Evolutionary conservation across 1,140 invertebrate species (phyloP), one percentile per base, ranked within the genome.

Genomic region (Heliconius nattereri): DNA sequence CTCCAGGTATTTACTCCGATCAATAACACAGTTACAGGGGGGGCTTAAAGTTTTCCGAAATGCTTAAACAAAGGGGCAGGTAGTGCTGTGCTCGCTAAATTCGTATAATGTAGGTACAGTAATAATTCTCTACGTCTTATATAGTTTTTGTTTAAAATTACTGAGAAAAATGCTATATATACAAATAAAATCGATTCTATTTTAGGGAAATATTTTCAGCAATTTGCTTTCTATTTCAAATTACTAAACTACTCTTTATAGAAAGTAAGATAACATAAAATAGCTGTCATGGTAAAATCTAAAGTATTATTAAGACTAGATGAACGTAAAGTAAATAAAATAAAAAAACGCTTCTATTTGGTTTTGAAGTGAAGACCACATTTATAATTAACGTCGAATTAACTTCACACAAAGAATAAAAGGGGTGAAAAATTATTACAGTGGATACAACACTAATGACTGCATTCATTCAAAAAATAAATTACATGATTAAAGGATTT

Each of bases 41-140:
- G 54, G 54, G 57, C 57, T 60, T 60, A 60, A 60, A 60, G 57
- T 60, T 60, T 60, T n/a, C 57, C n/a, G 57, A 60, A 60, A 60
- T 60, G 57, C 57, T 60, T 60, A 60, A 60, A 60, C 57, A 60
- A 26, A 26, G 57, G 57, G n/a, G 40, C 13, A 45, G 40, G 40
- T 45, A n/a, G 57, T 60, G 9, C 23, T n/a, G 57, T 23, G 40
- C 57, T n/a, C n/a, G 57, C 23, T 60, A n/a, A 23, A 45, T 45
- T 45, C 40, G 13, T 45, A 45, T 16, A 45, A 45, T 16, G 13
- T 45, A 45, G 13, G 40, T 45, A 45, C 16, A 45, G 13, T 45
- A 45, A 45, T 45, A 45, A 45, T 16, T 13, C 57, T 26, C 20
- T n/a, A 11, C n/a, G 2, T 60, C 57, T 60, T 60, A 11, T 11